phyloP scores from a whole-genome alignment of 2,113 vertebrate genomes.

The Phylloscopus trochilus region DNA sequence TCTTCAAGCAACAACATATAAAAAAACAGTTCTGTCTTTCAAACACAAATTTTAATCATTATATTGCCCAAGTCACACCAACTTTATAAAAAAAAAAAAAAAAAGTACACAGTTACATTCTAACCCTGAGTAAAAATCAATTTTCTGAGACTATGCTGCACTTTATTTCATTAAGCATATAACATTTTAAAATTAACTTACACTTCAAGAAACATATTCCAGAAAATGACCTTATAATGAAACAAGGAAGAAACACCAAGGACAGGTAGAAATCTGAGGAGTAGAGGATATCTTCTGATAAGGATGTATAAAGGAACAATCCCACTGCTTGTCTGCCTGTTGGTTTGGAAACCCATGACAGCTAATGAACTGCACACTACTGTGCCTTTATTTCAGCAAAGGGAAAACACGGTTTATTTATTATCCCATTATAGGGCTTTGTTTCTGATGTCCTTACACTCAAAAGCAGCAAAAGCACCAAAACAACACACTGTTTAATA shows the following conservation, averaged over 20 bases:
- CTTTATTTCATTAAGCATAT: neutral
- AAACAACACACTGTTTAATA: slow-evolving; percentile 38
- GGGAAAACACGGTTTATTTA: slow-evolving; percentile 4
- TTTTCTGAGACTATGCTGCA: neutral
- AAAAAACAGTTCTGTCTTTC: neutral
- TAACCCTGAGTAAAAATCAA: neutral
- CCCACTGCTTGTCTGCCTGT: neutral
- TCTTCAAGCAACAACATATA: neutral
- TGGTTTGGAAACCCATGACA: neutral
- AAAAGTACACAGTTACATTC: neutral
- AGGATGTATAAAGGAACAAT: neutral
- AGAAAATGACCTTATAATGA: neutral
- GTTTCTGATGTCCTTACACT: neutral
- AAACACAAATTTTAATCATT: neutral
- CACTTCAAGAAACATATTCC: neutral
- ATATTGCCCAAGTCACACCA: neutral
- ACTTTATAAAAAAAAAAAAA: neutral
- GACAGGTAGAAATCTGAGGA: neutral
- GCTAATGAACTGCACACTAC: neutral
- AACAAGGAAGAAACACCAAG: neutral
- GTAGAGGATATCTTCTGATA: neutral
- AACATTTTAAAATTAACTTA: neutral
- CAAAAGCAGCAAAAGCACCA: slow-evolving; percentile 9
- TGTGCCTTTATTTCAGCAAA: neutral
- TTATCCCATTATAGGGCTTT: neutral